Conservation (phyloP, 2,113 vertebrate genomes). For the Baryphthengus martii region DNA sequence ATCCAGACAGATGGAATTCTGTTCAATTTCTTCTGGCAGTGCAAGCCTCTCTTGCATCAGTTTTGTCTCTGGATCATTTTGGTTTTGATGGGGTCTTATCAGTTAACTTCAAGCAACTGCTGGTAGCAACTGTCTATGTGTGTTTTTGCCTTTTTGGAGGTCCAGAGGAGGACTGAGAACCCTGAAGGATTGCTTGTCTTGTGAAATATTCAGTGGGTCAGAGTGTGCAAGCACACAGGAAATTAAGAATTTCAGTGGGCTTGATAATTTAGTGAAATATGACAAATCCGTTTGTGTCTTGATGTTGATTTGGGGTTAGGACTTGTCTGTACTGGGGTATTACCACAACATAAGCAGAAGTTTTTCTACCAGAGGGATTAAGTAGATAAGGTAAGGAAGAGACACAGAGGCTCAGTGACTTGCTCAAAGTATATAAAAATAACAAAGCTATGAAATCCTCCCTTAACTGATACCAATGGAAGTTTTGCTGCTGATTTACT, state of each 20-base stretch:
- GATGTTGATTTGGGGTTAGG: not conserved
- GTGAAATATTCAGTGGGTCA: not conserved
- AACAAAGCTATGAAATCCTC: not conserved
- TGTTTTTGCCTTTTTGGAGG: not conserved
- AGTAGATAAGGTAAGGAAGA: not conserved
- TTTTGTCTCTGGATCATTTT: not conserved
- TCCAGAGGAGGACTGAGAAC: not conserved
- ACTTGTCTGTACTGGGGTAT: not conserved
- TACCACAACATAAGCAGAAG: not conserved
- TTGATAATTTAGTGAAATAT: not conserved
- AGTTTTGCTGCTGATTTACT: not conserved
- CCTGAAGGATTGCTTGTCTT: not conserved
- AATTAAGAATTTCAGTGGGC: not conserved
- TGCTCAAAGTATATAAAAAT: not conserved
- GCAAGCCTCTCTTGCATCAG: not conserved
- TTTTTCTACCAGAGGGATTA: not conserved
- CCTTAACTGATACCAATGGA: not conserved
- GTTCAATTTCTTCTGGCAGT: not conserved
- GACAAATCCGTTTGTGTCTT: not conserved
- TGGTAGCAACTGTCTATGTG: not conserved
- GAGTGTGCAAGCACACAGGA: not conserved
- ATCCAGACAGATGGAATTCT: not conserved
- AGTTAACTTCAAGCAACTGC: not conserved
- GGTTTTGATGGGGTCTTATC: not conserved
- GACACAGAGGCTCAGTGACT: not conserved